Evolutionary conservation across 1,140 invertebrate species (phyloP).

Genomic region (Atta colombica): DNA sequence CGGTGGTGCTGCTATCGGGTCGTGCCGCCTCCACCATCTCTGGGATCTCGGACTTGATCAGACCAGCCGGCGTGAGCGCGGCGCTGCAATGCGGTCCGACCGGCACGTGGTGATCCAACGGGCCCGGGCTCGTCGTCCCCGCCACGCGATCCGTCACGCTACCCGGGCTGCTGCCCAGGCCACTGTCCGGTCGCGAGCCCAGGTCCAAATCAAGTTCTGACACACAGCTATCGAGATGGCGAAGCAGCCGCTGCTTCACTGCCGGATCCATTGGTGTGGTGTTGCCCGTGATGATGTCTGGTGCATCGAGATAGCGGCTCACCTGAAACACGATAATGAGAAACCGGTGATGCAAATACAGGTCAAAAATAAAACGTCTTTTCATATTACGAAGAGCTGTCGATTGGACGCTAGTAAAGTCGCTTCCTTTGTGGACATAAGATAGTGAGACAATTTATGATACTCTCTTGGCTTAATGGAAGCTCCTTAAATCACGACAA

Average conservation of each 20-base stretch:
- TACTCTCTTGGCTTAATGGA: too few relatives aligned
- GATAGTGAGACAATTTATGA: too few relatives aligned
- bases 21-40: conserved; percentile 80
- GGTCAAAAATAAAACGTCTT: too few relatives aligned
- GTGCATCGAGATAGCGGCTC: conserved; percentile 89
- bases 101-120: conserved; percentile 81
- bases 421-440: too few relatives aligned
- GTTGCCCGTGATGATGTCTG: conserved; percentile 89
- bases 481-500: too few relatives aligned
- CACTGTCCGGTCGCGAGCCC: conserved; percentile 86
- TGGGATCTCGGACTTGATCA: conserved; percentile 84
- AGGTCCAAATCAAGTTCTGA: conserved; percentile 90
- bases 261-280: conserved; percentile 89
- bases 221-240: conserved; percentile 91
- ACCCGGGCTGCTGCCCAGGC: conserved; percentile 84
- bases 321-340: conserved; percentile 80
- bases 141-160: conserved; percentile 84
- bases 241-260: conserved; percentile 90
- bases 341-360: neutral
- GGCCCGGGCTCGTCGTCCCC: conserved; percentile 81
- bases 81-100: conserved; percentile 81
- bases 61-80: conserved; percentile 74
- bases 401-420: too few relatives aligned
- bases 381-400: too few relatives aligned
- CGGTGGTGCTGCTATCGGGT: conserved; percentile 84